Conservation (phyloP, 2,888 invertebrate genomes). For the Tyria jacobaeae region DNA sequence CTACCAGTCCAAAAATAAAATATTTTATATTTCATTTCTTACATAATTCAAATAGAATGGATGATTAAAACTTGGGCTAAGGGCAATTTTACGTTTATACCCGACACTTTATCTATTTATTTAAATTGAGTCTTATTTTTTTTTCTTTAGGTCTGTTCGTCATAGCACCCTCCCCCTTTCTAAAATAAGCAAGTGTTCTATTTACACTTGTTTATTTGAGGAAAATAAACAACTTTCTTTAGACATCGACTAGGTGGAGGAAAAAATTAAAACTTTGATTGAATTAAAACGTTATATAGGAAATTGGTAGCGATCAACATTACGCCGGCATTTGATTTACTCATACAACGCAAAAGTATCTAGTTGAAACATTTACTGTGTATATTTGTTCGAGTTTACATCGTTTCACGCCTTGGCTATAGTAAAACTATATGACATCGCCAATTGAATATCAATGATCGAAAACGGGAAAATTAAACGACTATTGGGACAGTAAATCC, state of each 20-base stretch:
- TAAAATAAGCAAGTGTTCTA: too few relatives aligned
- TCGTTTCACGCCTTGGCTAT: conserved; percentile 3
- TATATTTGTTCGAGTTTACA: background rate
- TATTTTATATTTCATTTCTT: background rate
- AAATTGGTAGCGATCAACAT: background rate
- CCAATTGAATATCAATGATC: conserved; percentile 29
- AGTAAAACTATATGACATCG: conserved; percentile 6
- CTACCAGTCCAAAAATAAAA: too few relatives aligned
- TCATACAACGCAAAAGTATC: background rate
- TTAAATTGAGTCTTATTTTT: background rate
- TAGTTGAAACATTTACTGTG: background rate
- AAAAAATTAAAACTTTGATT: too few relatives aligned
- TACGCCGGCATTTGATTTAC: background rate
- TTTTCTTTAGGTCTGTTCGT: background rate
- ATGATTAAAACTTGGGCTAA: background rate
- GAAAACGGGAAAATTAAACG: conserved; percentile 23
- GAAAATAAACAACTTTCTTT: too few relatives aligned
- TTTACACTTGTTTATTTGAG: too few relatives aligned
- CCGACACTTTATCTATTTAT: background rate
- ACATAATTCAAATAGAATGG: background rate
- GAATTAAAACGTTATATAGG: background rate
- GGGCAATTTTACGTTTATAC: background rate
- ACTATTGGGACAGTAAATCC: background rate
- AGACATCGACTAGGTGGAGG: too few relatives aligned
- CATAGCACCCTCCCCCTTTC: too few relatives aligned